Percentiles rank a stretch among this genome's conserved stretches.
Evolutionary conservation across 2,113 vertebrate genomes (phyloP).

Genomic region (Motacilla alba): DNA sequence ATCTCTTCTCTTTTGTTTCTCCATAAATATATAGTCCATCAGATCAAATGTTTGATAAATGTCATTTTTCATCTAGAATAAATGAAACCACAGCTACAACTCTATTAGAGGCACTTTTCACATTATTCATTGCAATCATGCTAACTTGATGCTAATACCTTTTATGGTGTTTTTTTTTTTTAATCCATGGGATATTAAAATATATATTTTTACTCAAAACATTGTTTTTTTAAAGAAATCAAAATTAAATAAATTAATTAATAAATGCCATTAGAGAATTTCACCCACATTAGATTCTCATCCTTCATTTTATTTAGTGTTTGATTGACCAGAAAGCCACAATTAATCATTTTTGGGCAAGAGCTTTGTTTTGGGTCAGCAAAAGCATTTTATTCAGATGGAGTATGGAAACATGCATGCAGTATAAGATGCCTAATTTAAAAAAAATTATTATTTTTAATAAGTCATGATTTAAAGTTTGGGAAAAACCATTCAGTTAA

Average conservation of each 20-base stretch:
- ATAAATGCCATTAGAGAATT: neutral
- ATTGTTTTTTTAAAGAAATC: neutral
- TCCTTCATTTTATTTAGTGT: constrained; percentile 48
- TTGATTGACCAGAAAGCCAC: constrained; percentile 41
- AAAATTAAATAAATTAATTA: neutral
- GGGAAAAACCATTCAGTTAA: neutral
- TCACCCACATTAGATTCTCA: neutral
- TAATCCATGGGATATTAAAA: constrained; percentile 23
- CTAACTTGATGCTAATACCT: constrained; percentile 46
- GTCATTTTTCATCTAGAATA: constrained; percentile 68
- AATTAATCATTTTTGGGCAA: constrained; percentile 11
- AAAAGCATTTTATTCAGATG: neutral
- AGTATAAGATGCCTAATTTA: neutral
- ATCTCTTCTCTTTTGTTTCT: constrained; percentile 62
- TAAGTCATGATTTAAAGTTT: neutral
- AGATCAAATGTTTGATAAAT: constrained; percentile 67
- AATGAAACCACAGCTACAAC: constrained; percentile 64
- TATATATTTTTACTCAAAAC: constrained; percentile 39
- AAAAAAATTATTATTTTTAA: neutral
- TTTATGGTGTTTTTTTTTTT: neutral
- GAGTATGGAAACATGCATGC: neutral
- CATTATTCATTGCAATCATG: constrained; percentile 39
- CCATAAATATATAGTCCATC: constrained; percentile 63
- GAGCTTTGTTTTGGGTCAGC: neutral
- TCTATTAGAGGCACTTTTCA: constrained; percentile 45